These are phyloP conservation scores for Microcebus jonahi DNA, from an alignment of 2,113 vertebrate genomes.

Conservation along the genomic window DNA sequence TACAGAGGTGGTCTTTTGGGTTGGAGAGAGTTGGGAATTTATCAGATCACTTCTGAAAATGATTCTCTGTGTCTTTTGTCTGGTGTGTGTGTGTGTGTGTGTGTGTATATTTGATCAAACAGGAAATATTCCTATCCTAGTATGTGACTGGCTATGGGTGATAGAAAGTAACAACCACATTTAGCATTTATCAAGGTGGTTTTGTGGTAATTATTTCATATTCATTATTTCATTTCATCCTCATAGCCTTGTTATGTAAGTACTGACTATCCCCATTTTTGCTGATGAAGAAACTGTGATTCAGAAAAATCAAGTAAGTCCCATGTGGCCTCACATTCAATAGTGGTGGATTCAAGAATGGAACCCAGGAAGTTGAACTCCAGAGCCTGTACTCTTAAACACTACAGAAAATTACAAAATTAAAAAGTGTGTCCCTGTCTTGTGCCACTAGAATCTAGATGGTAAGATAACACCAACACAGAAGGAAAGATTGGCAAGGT, in stretches of 20 bases:
- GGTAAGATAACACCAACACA: neutral
- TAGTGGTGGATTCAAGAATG: neutral
- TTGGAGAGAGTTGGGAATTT: neutral
- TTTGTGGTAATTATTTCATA: neutral
- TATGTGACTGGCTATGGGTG: neutral
- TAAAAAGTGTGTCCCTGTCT: neutral
- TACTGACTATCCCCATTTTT: neutral
- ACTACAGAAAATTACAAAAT: neutral
- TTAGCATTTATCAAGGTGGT: neutral
- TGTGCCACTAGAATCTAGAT: neutral
- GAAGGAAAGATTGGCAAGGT: neutral
- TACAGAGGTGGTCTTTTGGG: neutral
- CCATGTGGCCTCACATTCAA: neutral
- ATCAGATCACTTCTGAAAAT: neutral
- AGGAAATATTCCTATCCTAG: neutral
- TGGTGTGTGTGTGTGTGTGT: neutral
- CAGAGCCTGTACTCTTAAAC: neutral
- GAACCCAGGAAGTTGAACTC: neutral
- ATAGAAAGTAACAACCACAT: neutral
- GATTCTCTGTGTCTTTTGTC: neutral
- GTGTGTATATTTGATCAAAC: neutral
- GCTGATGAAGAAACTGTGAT: neutral
- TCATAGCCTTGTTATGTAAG: neutral
- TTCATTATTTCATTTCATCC: neutral
- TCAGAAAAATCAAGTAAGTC: conserved; percentile 4